Conservation (phyloP, 2,113 vertebrate species). For the Sylvietta virens region DNA sequence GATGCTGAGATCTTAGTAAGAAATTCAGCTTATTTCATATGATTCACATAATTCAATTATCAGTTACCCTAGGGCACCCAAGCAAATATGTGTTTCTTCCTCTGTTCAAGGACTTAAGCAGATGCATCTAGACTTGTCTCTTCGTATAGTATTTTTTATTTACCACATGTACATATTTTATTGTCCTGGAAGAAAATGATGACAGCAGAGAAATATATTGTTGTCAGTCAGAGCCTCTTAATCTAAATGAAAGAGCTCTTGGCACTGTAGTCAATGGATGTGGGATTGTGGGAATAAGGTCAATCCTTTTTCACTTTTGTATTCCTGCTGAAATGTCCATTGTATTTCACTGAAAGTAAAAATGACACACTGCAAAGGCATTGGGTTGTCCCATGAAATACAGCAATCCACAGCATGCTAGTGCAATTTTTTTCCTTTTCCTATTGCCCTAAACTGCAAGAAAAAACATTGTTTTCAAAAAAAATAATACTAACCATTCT, state of each 20-base stretch:
- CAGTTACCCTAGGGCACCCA: background rate
- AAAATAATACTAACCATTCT: background rate
- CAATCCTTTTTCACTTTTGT: slow-evolving; percentile 22
- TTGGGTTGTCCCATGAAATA: slow-evolving; percentile 7
- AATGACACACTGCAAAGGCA: slow-evolving; percentile 11
- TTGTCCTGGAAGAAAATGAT: background rate
- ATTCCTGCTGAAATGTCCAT: slow-evolving; percentile 43
- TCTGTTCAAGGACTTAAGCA: background rate
- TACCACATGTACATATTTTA: slow-evolving; percentile 6
- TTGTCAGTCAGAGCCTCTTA: slow-evolving; percentile 36
- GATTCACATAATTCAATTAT: background rate
- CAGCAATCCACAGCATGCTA: background rate
- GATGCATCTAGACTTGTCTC: background rate
- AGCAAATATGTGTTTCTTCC: background rate
- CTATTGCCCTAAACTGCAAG: background rate
- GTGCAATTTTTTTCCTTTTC: background rate
- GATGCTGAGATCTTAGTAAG: background rate
- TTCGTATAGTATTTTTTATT: slow-evolving; percentile 11
- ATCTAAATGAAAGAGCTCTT: slow-evolving; percentile 30
- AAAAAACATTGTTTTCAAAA: slow-evolving; percentile 7
- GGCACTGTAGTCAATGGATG: background rate
- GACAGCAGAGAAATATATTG: slow-evolving; percentile 4
- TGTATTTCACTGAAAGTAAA: slow-evolving; percentile 49
- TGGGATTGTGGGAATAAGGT: slow-evolving; percentile 15
- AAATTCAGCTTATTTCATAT: background rate